Base-by-base conservation (phyloP, 2,113 vertebrate species). In the Butorides virescens region DNA sequence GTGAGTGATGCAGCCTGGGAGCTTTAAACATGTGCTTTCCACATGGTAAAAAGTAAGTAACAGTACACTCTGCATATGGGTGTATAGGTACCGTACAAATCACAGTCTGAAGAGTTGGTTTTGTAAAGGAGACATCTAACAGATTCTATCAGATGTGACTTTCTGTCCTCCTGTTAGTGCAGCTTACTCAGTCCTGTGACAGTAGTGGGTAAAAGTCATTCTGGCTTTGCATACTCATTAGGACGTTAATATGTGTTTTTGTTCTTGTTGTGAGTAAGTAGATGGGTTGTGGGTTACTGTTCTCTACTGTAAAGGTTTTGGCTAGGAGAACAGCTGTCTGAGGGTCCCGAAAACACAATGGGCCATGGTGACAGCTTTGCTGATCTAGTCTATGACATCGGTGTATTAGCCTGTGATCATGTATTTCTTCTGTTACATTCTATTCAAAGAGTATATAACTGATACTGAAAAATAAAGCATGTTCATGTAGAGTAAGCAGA, bases 141-240 rank as follows among this genome's bases (percentile, higher is more conserved):
- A 16, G 10, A 3, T 49, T 61, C 23, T 10, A 0, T 68, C 39
- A 73, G 36, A 49, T 12, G 3, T 81, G 65, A 14, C 29, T 62
- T 71, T 21, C 22, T 73, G 29, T 25, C 21, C n/a, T 59, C 23
- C 13, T 59, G 0, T 21, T 37, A 7, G 9, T 37, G 61, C 22
- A 58, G n/a, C 16, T 90, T 62, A 23, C 36, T 80, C 15, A 4
- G 27, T 56, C 27, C 50, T 0, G 0, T 52, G 21, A 32, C 32
- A 42, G 22, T 11, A 61, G 19, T 34, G 29, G 25, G 19, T 81
- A 30, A 67, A 71, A 78, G n/a, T 44, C 9, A 19, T 81, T 22
- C 37, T 71, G 61, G 32, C 53, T 88, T 88, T 80, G 29, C 13
- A 20, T n/a, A 25, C 5, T 4, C 1, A 0, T 50, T 72, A 30